These are phyloP conservation scores for Pelodytes ibericus DNA, from an alignment of 2,797 vertebrate species.

Conservation along the genomic window DNA sequence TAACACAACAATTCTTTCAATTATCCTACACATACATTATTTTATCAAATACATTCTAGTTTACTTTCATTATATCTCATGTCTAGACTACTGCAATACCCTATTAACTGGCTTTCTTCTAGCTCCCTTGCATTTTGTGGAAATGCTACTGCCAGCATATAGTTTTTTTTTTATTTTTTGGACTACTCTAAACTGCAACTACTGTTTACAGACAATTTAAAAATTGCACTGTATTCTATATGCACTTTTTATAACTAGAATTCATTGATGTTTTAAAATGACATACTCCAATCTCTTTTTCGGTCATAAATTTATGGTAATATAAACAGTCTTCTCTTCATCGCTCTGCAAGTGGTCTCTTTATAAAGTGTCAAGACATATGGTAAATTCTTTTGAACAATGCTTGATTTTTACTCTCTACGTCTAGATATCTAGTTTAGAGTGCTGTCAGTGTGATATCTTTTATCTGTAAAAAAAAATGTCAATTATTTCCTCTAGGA, in stretches of 20 bases:
- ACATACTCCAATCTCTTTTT: neutral
- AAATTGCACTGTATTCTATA: too few species aligned
- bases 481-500: neutral
- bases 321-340: neutral
- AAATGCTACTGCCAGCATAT: too few species aligned
- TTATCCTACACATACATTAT: too few species aligned
- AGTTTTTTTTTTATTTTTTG: too few species aligned
- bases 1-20: too few species aligned
- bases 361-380: neutral
- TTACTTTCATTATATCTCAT: too few species aligned
- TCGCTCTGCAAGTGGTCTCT: constrained; percentile 23
- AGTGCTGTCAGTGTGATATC: constrained; percentile 10
- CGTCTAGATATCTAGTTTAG: constrained; percentile 5
- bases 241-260: neutral
- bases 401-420: constrained; percentile 6
- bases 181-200: too few species aligned
- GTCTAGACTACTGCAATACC: too few species aligned
- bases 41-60: too few species aligned
- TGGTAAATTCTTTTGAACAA: constrained; percentile 5
- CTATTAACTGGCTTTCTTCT: too few species aligned
- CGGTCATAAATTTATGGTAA: constrained; percentile 20
- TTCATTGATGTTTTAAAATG: neutral
- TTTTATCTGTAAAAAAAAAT: constrained; percentile 31
- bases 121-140: too few species aligned
- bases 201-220: too few species aligned